A percentile compares a stretch with the other conserved stretches of the same genome.
Evolutionary conservation across 2,113 vertebrate genomes (phyloP).

Genomic region (Centropristis striata): DNA sequence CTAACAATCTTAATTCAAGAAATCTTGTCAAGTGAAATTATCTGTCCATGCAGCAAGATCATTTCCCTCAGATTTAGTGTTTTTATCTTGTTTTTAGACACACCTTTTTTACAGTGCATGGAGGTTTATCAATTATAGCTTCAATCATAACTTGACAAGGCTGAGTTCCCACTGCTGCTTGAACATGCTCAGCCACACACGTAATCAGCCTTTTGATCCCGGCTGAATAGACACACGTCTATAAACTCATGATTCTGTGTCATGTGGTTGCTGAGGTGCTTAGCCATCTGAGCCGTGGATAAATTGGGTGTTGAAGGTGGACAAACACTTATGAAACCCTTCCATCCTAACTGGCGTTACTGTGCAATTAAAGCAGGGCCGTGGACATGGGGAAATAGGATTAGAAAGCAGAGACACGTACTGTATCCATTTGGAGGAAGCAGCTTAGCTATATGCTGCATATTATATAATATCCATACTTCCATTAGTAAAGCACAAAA

Average conservation of each 20-base stretch:
- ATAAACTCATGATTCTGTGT: slow-evolving; percentile 53
- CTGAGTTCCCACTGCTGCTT: slow-evolving; percentile 52
- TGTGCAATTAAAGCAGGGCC: slow-evolving; percentile 46
- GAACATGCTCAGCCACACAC: slow-evolving; percentile 10
- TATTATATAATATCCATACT: slow-evolving; percentile 7
- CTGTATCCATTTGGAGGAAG: slow-evolving; percentile 25
- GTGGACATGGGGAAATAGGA: slow-evolving; percentile 32
- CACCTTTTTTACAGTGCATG: no score
- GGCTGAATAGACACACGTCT: slow-evolving; percentile 30
- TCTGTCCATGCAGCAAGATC: no score
- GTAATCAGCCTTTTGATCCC: slow-evolving; percentile 43
- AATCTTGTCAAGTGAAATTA: no score
- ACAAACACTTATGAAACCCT: slow-evolving; percentile 19
- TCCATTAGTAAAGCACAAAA: slow-evolving; percentile 16
- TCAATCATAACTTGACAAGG: slow-evolving; percentile 76
- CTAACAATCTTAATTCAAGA: no score
- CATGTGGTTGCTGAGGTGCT: slow-evolving; percentile 51
- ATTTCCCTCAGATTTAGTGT: no score
- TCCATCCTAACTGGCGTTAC: slow-evolving; percentile 21
- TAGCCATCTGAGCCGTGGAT: slow-evolving; percentile 38
- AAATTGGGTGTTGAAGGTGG: slow-evolving; percentile 14
- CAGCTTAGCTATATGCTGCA: slow-evolving; percentile 1
- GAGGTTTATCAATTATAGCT: slow-evolving; percentile 75
- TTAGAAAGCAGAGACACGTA: slow-evolving; percentile 15
- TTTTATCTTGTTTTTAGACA: no score